Base-by-base conservation (phyloP, 1,140 invertebrate genomes). In the Mya arenaria region DNA sequence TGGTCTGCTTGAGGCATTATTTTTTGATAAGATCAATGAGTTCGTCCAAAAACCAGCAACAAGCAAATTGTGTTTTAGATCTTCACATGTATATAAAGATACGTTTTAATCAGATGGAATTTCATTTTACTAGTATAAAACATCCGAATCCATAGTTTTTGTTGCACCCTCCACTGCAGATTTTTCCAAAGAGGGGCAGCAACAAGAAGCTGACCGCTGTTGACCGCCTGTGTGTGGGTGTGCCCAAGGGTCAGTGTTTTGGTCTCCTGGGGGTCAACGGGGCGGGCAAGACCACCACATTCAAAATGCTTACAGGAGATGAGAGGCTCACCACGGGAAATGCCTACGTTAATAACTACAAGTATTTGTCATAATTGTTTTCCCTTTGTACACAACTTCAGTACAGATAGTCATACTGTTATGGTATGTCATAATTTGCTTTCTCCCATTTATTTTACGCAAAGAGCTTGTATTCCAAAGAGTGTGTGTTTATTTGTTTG, bases 211-310 rank as follows among this genome's bases (percentile, higher is more conserved):
- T 96, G 65, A 89, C 95, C 25, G 96, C 96, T 0, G 96, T 97
- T 0, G 94, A 96, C 85, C 94, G 95, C 86, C 90, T 97, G 0
- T 95, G 94, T 83, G 94, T 97, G 95, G 95, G 78, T 28, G 80
- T 96, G 1, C 93, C 94, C 23, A 83, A 89, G 34, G 93, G 93
- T 6, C 96, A 98, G 93, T 98, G 97, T 89, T 98, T 98, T 91
- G 97, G 97, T 0, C 92, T 98, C 34, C 93, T 98, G 39, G 97
- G 97, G 8, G 84, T 90, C n/a, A 91, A 91, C 69, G 90, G 90
- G 25, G 90, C 90, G 28, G 93, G 93, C 17, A 92, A 92, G 83
- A 92, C 92, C 17, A 90, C 92, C 34, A 92, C 92, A 8, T 93
- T 91, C 82, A 91, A 90, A 58, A 91, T 91, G 88, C 48, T 91